Evolutionary conservation across 53 echinoderm and acorn worm species (phyloP), one percentile per base, ranked within the genome.

Genomic region (Luidia sarsii): DNA sequence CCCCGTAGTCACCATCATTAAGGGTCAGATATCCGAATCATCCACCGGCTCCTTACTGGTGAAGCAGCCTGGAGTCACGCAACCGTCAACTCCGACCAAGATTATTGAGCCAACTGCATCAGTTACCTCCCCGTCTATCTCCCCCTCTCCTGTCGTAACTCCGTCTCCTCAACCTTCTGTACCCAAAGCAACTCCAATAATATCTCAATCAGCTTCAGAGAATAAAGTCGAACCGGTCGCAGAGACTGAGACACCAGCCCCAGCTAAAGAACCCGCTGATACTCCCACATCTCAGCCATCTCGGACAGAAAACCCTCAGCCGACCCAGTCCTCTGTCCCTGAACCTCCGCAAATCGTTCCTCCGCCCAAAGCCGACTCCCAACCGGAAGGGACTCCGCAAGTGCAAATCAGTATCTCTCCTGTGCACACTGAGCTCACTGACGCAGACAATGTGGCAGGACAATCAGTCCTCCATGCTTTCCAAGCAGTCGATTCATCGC

Each of bases 321-420:
- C n/a, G n/a, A n/a, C 49, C 32, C 13, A 51, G 24, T 25, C 60
- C 63, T 1, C 60, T 33, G 48, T 11, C 8, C n/a, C n/a, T n/a
- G n/a, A n/a, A n/a, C n/a, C n/a, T n/a, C n/a, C 48, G 15, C 69
- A 16, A 39, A 39, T 20, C 37, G 69, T 35, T 18, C 39, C 65
- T 65, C 23, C n/a, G 9, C 27, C 65, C n/a, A n/a, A n/a, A 33
- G 29, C 33, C 16, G 63, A n/a, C 11, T n/a, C 39, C 36, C 29
- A 79, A 55, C 48, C 64, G 15, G 63, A 7, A 11, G 41, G 46
- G 11, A 31, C 80, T 27, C 65, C 81, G 7, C 60, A 77, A 59
- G 39, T 60, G 15, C 28, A 34, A 39, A 24, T 35, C 5, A 35
- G 51, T 33, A 2, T 16, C 3, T 22, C 50, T 45, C 34, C 8